Evolutionary conservation across 2,797 vertebrate genomes (phyloP), one percentile per base, ranked within the genome.

Genomic region (Xenops minutus): DNA sequence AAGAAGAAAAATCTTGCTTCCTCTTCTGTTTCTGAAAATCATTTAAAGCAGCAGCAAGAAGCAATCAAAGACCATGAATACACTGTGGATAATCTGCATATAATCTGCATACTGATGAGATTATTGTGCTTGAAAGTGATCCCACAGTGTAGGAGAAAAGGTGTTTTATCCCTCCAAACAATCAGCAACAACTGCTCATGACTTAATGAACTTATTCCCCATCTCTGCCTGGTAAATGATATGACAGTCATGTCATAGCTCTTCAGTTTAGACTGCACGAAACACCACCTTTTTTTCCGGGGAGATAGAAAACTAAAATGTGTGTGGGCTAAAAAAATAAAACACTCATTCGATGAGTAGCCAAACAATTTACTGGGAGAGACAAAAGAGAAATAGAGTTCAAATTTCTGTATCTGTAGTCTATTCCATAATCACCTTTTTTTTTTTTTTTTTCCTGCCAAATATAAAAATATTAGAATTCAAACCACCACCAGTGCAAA

Each of bases 391-490:
- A 91, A 93, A 77, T 51, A 56, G 76, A 51, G 36, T 93, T 84
- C 36, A 64, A 80, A 68, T 64, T 92, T 85, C 34, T 78, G 0
- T n/a, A 14, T 36, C 52, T 83, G 8, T 36, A 49, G 30, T 56
- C 17, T 54, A 7, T 41, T 71, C 56, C 10, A 61, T 24, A 51
- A 71, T 64, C 16, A 12, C 7, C 26, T 37, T 29, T 29, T 2
- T 52, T 52, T 58, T 88, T 75, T 12, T 29, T 2, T 52, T 52
- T 58, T 88, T 75, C 10, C 27, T 23, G 26, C 5, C 43, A 85
- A 63, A 93, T 91, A 80, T 56, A 74, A 87, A 94, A 72, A 39
- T 34, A 71, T 83, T 75, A 46, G 48, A 64, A 93, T 89, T 89
- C 82, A 88, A 83, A 69, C 39, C 61, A 83, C 13, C 14, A 26